A percentile compares a stretch with the other conserved stretches of the same genome.
Evolutionary conservation across 2,888 invertebrate genomes (phyloP).

Genomic region (Embidobia sp.): DNA sequence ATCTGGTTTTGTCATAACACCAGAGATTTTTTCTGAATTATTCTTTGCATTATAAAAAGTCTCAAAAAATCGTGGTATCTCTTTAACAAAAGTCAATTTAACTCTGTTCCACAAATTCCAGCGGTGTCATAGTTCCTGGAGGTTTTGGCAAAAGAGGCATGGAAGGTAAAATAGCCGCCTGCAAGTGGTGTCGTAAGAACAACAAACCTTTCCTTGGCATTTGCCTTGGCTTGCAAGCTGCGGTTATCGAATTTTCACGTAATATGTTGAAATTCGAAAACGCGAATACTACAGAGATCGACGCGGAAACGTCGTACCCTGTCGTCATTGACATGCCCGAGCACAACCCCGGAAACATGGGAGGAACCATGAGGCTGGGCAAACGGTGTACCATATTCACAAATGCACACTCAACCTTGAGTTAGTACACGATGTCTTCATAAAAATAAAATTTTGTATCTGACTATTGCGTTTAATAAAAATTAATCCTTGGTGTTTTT

Average conservation of each 20-base stretch:
- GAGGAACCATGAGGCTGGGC: slow-evolving; percentile 99
- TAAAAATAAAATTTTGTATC: slow-evolving; percentile 12
- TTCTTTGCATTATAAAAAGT: too few species aligned
- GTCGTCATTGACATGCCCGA: slow-evolving; percentile 99
- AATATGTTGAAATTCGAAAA: slow-evolving; percentile 89
- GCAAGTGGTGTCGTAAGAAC: slow-evolving; percentile 95
- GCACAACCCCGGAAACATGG: slow-evolving; percentile 95
- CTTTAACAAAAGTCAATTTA: too few species aligned
- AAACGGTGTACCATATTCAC: slow-evolving; percentile 92
- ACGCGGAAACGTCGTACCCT: slow-evolving; percentile 87
- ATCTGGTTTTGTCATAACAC: too few species aligned
- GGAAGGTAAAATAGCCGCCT: slow-evolving; percentile 97
- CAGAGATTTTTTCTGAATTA: too few species aligned
- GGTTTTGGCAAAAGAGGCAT: slow-evolving; percentile 98
- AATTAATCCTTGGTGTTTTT: too few species aligned
- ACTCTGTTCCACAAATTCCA: too few species aligned
- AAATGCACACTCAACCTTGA: slow-evolving; percentile 83
- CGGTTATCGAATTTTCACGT: slow-evolving; percentile 96
- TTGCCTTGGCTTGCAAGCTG: slow-evolving; percentile 98
- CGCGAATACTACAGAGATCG: slow-evolving; percentile 94
- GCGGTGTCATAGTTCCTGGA: slow-evolving; percentile 97
- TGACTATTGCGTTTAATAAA: too few species aligned
- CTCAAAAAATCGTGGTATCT: too few species aligned
- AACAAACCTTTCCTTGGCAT: slow-evolving; percentile 96
- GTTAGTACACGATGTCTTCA: slow-evolving; percentile 82